Base-by-base conservation (phyloP, 1,140 invertebrate genomes). In the Notospermus geniculatus region DNA sequence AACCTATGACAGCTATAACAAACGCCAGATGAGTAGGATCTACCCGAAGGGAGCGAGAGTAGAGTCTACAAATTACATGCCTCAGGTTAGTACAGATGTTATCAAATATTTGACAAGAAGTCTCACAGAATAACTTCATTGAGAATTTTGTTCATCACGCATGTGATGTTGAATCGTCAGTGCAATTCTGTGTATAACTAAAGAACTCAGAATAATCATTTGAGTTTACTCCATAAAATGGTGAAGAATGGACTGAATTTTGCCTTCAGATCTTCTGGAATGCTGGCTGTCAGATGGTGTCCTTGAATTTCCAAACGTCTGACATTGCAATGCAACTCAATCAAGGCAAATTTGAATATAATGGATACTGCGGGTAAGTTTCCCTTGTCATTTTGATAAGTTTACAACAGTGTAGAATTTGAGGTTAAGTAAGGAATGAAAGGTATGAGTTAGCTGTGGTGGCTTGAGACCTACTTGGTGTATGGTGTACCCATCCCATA, bases 341-440 rank as follows among this genome's bases (percentile, higher is more conserved):
- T 84, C 96, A 98, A 85, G 97, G 97, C 65, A 99, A 99, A 86
- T 99, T 99, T 83, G 97, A 99, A 80, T 98, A 98, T 77, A 98
- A 99, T 83, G 97, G 97, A 77, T 97, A 97, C 77, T 95, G 94
- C 67, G 97, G 95, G 83, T 85, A 69, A 72, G 77, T 75, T 36
- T 36, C 32, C 4, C 4, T 55, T 55, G 23, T 15, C 17, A 30
- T 55, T 9, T 19, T 1, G 27, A 28, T 28, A 27, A 1, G 29
- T 29, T 36, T 15, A 29, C 15, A 19, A 19, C 11, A 29, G n/a
- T n/a, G n/a, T n/a, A n/a, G n/a, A n/a, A n/a, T n/a, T n/a, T n/a
- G n/a, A n/a, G n/a, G n/a, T n/a, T n/a, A n/a, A n/a, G n/a, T n/a
- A n/a, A n/a, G n/a, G n/a, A n/a, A n/a, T n/a, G n/a, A n/a, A n/a